These are phyloP conservation scores for Decapterus maruadsi DNA, from an alignment of 2,797 vertebrate species.

Conservation along the genomic window DNA sequence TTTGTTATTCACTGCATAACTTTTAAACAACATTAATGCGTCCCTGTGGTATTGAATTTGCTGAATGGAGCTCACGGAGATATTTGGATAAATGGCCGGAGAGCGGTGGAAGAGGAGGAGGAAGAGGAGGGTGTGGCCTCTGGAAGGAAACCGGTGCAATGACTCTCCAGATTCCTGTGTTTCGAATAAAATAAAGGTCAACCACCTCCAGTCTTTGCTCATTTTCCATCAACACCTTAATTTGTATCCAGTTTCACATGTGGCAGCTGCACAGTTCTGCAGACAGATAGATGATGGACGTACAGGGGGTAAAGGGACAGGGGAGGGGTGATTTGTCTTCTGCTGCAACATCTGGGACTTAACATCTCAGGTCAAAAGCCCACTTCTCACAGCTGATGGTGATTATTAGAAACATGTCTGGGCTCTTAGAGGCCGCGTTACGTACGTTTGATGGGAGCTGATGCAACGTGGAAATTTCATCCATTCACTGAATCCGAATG, in stretches of 20 bases:
- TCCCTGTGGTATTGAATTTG: constrained; percentile 34
- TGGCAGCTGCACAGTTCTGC: not conserved
- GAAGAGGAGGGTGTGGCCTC: constrained; percentile 23
- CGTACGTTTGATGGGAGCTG: not conserved
- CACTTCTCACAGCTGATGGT: not conserved
- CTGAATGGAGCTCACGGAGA: constrained; percentile 40
- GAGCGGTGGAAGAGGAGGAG: too few species aligned
- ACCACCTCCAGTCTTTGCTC: not conserved
- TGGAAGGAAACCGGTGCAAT: constrained; percentile 30
- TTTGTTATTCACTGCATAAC: constrained; percentile 28
- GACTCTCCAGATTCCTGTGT: constrained; percentile 31
- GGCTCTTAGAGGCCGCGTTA: not conserved
- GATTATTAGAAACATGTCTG: constrained; percentile 1
- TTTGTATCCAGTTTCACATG: constrained; percentile 11
- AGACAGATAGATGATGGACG: constrained; percentile 9
- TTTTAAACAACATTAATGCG: constrained; percentile 40
- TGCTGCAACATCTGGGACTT: constrained; percentile 9
- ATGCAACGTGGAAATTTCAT: constrained; percentile 2
- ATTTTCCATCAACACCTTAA: constrained; percentile 18
- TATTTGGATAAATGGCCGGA: constrained; percentile 26
- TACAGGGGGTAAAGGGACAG: not conserved
- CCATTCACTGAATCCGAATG: too few species aligned
- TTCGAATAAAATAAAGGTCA: constrained; percentile 36
- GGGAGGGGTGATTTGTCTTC: not conserved
- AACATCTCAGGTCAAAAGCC: not conserved